Evolutionary conservation across 2,113 vertebrate species (phyloP), one percentile per base, ranked within the genome.

Genomic region (Abramis brama): DNA sequence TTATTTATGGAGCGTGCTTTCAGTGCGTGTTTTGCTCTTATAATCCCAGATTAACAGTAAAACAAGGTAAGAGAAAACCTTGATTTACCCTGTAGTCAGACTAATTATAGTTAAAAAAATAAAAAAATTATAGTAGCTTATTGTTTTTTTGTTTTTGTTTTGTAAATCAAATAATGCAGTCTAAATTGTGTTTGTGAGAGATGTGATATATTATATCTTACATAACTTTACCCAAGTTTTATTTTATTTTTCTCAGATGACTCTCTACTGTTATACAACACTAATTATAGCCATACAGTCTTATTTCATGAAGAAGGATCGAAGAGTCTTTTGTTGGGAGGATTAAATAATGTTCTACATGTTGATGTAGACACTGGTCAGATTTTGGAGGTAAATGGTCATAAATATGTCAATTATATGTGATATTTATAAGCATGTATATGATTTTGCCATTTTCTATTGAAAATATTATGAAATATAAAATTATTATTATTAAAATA

Each of bases 321-420:
- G 1, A 88, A 79, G 1, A 90, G 90, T 25, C 55, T 95, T 11
- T 93, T 92, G 33, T 68, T 94, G 1, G 94, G 94, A 23, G 92
- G 90, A 1, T 86, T 74, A 4, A 87, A 93, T 36, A 79, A 85
- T 87, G 91, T 95, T 0, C 71, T 91, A 0, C 87, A 88, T 60
- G 36, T 95, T 9, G 79, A 93, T 84, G 30, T 88, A 39, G 79
- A 89, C 11, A 8, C 82, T 45, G 33, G 21, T 33, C 21, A 15
- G 5, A 21, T 91, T 15, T 47, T 89, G 52, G 85, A 94, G 92
- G 94, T 95, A 86, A 90, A 7, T 21, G 33, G 33, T 27, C 7
- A 6, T 80, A 64, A 19, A 43, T 79, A 39, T 79, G 21, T n/a
- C 39, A 39, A 21, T 36, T 0, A 10, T 36, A 21, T 70, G 17